These are phyloP conservation scores for Pogoniulus pusillus DNA, from an alignment of 2,797 vertebrate species.

Conservation along the genomic window DNA sequence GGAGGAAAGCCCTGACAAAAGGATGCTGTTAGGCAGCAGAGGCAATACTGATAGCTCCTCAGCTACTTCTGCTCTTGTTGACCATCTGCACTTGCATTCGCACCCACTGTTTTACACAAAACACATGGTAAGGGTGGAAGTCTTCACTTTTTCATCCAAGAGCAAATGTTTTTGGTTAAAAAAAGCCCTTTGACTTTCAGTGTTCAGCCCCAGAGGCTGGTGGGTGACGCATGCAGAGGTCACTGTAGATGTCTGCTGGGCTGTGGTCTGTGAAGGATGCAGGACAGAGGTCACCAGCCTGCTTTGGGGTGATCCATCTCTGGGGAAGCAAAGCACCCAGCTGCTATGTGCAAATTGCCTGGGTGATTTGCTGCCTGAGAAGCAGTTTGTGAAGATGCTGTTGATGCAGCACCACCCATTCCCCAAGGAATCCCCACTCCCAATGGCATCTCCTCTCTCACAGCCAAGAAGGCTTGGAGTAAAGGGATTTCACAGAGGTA, in stretches of 20 bases:
- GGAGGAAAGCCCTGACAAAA: background rate
- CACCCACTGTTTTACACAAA: background rate
- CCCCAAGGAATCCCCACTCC: background rate
- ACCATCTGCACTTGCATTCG: background rate
- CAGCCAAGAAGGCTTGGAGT: accelerated
- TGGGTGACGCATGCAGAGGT: accelerated
- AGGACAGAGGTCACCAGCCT: background rate
- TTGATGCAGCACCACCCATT: accelerated
- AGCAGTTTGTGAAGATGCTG: background rate
- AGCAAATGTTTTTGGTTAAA: background rate
- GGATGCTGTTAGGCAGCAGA: background rate
- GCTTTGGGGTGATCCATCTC: background rate
- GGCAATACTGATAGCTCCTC: background rate
- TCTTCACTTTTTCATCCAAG: background rate
- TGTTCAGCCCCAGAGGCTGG: background rate
- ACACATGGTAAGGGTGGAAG: background rate
- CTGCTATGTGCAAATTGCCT: accelerated
- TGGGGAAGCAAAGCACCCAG: background rate
- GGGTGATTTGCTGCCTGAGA: background rate
- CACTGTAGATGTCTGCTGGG: background rate
- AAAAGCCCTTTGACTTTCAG: background rate
- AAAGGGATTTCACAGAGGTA: accelerated
- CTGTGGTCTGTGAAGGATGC: background rate
- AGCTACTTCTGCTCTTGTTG: background rate
- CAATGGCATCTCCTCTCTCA: accelerated